A percentile compares a stretch with the other conserved stretches of the same genome.
These are phyloP conservation scores for Pachliopta kotzebuea DNA, from an alignment of 2,888 invertebrate species.

Conservation along the genomic window DNA sequence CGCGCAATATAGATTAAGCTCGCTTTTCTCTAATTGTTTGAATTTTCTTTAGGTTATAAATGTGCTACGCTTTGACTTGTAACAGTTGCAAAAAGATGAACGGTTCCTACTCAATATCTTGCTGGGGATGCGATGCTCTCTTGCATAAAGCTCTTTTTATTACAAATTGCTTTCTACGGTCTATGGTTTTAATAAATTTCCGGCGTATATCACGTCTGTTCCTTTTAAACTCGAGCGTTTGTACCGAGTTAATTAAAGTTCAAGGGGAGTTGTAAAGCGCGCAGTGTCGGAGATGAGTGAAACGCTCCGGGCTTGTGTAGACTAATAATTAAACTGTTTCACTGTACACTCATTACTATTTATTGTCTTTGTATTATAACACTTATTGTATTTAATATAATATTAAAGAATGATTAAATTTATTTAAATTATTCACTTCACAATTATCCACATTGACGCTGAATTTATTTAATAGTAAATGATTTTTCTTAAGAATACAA, in stretches of 20 bases:
- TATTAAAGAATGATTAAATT: too few relatives aligned
- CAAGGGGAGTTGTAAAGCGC: slow-evolving; percentile 16
- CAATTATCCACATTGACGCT: too few relatives aligned
- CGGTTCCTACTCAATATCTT: slow-evolving; percentile 25
- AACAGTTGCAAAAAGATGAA: slow-evolving; percentile 21
- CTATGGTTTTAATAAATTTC: slow-evolving; percentile 50
- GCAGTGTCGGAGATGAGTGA: slow-evolving; percentile 34
- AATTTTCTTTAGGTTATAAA: slow-evolving; percentile 26
- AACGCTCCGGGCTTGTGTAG: slow-evolving; percentile 30
- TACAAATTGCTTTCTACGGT: slow-evolving; percentile 46
- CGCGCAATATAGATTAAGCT: slow-evolving; percentile 27
- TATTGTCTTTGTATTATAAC: slow-evolving; percentile 9
- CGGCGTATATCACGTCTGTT: slow-evolving; percentile 50
- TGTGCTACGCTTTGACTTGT: slow-evolving; percentile 20
- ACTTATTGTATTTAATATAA: not conserved
- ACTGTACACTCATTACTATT: slow-evolving; percentile 4
- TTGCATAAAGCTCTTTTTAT: slow-evolving; percentile 41
- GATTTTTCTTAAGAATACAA: not conserved
- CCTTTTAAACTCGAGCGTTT: slow-evolving; percentile 46
- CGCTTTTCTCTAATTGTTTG: slow-evolving; percentile 32
- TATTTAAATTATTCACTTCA: too few relatives aligned
- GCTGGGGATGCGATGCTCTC: slow-evolving; percentile 15
- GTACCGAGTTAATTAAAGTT: slow-evolving; percentile 61
- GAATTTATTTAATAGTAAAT: too few relatives aligned
- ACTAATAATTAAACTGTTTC: slow-evolving; percentile 30